phyloP scores from a whole-genome alignment of 2,113 vertebrate species.

The Pseudois nayaur region DNA sequence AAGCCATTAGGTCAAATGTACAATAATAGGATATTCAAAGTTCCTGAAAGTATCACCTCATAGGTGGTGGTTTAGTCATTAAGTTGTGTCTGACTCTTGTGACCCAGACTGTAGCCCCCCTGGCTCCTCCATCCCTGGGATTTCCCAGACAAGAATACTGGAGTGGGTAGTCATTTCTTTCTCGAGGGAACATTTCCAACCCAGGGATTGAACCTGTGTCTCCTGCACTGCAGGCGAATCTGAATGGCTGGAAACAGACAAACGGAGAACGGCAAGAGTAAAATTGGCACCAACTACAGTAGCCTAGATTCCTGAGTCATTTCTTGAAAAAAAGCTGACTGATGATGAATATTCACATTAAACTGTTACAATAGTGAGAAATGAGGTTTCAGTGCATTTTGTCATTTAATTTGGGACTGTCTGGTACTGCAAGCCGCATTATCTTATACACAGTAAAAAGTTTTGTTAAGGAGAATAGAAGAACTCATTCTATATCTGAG shows the following conservation, averaged over 20 bases:
- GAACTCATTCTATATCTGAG: neutral
- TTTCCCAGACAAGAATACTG: neutral
- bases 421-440: neutral
- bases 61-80: neutral
- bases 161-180: neutral
- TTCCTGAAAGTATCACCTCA: neutral
- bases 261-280: neutral
- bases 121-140: neutral
- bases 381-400: neutral
- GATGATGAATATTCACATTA: neutral
- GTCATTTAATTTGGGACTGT: neutral
- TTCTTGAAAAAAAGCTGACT: neutral
- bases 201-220: neutral
- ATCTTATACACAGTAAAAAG: neutral
- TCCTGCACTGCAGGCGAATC: neutral
- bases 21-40: neutral
- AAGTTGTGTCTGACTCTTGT: neutral
- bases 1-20: neutral
- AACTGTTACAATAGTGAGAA: neutral
- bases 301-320: neutral
- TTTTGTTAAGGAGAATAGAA: neutral
- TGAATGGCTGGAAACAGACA: neutral
- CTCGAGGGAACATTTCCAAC: neutral
- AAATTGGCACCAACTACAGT: neutral
- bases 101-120: neutral